Evolutionary conservation across 2,113 vertebrate species (phyloP), one percentile per base, ranked within the genome.

Genomic region (Morone chrysops): DNA sequence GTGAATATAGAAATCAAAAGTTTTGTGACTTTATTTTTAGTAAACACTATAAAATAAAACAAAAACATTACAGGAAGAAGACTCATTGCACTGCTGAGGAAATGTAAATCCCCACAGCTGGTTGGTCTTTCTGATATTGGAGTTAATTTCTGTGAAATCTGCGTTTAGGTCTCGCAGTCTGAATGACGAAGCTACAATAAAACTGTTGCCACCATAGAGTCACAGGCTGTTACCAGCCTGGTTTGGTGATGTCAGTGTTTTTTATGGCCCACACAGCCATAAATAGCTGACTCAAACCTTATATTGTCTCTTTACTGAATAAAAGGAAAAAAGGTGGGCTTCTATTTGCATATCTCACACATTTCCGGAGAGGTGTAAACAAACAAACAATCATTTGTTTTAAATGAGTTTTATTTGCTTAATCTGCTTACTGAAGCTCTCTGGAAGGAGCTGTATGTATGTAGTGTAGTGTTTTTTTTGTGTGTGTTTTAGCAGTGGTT

Each of bases 181-280:
- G 61, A 70, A 51, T 59, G 43, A 75, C 59, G 51, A 63, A 74
- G 43, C 67, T 47, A 0, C 53, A n/a, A 60, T 76, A 53, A 84
- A 83, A 40, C 47, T 14, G 14, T 43, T 53, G 14, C 16, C 76
- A 54, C 25, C 18, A 5, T 22, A 9, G 18, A 14, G 18, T 59
- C 69, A 25, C 14, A 20, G 31, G 70, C 67, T 60, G 59, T 69
- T 72, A 71, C n/a, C 47, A 31, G 43, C 41, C 72, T 38, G 73
- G 18, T 57, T 14, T 1, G 36, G 14, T 89, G 88, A 92, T 53
- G 78, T 89, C 88, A 90, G 16, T 2, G 67, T 3, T 4, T 17
- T 69, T 89, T 87, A 87, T 77, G 70, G 51, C 13, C 10, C 7
- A 25, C 25, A 1, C 53, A 40, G 76, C 53, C 82, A 87, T 73